These are phyloP conservation scores for Python bivittatus DNA, from an alignment of 2,113 vertebrate species.

Conservation along the genomic window DNA sequence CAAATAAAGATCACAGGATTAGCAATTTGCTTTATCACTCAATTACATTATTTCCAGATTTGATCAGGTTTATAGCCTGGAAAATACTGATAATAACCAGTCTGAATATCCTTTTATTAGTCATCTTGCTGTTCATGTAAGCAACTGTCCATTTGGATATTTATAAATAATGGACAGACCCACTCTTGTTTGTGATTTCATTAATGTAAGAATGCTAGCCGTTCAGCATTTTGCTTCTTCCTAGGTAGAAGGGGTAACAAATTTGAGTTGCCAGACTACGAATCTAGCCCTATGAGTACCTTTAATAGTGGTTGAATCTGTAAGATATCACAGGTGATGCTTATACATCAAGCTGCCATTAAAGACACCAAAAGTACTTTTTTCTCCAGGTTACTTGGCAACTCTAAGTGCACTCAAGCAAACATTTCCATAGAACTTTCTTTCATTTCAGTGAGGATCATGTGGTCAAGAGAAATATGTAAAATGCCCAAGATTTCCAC, in stretches of 20 bases:
- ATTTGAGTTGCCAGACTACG: not conserved
- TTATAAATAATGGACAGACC: conserved; percentile 5
- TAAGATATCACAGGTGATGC: not conserved
- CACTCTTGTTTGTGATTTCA: not conserved
- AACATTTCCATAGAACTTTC: not conserved
- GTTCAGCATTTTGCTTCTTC: not conserved
- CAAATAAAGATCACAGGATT: not conserved
- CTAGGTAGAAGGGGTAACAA: not conserved
- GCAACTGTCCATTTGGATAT: not conserved
- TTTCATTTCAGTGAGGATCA: not conserved
- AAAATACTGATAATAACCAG: not conserved
- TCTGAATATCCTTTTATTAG: not conserved
- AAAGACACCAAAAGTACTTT: not conserved
- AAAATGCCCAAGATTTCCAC: not conserved
- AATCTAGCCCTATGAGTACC: not conserved
- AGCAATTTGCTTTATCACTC: not conserved
- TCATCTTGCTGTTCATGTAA: not conserved
- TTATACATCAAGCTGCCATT: not conserved
- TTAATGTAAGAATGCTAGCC: not conserved
- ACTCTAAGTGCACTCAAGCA: not conserved
- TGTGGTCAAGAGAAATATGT: not conserved
- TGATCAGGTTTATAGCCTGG: not conserved
- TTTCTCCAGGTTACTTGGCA: not conserved
- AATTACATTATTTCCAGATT: not conserved
- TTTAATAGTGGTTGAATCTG: not conserved